These are phyloP conservation scores for Pyrrhura leucotis DNA, from an alignment of 2,797 vertebrate species.

Conservation along the genomic window DNA sequence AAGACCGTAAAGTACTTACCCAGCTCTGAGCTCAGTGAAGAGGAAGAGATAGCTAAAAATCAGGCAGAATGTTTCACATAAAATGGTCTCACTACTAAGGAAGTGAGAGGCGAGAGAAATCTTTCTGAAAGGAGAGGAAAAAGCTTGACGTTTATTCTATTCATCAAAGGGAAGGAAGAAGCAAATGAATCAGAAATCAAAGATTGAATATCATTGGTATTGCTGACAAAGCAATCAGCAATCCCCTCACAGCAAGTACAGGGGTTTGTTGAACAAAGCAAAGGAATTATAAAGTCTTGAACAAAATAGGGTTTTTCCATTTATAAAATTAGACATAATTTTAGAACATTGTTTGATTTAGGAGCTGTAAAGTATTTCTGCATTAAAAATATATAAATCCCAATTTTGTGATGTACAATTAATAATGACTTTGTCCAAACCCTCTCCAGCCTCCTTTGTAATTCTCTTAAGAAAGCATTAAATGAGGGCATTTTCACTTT, in stretches of 20 bases:
- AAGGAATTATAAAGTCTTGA: conserved; percentile 62
- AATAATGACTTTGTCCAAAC: conserved; percentile 77
- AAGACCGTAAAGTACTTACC: conserved; percentile 61
- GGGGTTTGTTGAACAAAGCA: conserved; percentile 58
- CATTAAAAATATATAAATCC: conserved; percentile 76
- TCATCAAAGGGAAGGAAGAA: conserved; percentile 67
- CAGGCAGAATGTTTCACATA: conserved; percentile 37
- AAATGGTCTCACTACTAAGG: conserved; percentile 31
- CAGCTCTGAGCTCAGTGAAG: conserved; percentile 33
- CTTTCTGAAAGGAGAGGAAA: conserved; percentile 50
- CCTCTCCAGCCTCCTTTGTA: conserved; percentile 67
- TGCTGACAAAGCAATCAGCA: conserved; percentile 68
- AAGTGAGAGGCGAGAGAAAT: conserved; percentile 37
- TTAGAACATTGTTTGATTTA: conserved; percentile 71
- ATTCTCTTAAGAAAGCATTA: conserved; percentile 78
- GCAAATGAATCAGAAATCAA: conserved; percentile 69
- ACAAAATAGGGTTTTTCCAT: conserved; percentile 48
- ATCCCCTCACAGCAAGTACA: conserved; percentile 39
- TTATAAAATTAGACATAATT: conserved; percentile 69
- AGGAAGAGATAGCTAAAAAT: conserved; percentile 15
- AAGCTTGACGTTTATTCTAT: conserved; percentile 52
- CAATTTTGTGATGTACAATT: conserved; percentile 76
- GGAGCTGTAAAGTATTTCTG: conserved; percentile 54
- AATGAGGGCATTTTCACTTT: conserved; percentile 76
- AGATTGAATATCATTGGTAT: conserved; percentile 50